Base-by-base conservation (phyloP, 23 tunicate species). In the Diplosoma virens region DNA sequence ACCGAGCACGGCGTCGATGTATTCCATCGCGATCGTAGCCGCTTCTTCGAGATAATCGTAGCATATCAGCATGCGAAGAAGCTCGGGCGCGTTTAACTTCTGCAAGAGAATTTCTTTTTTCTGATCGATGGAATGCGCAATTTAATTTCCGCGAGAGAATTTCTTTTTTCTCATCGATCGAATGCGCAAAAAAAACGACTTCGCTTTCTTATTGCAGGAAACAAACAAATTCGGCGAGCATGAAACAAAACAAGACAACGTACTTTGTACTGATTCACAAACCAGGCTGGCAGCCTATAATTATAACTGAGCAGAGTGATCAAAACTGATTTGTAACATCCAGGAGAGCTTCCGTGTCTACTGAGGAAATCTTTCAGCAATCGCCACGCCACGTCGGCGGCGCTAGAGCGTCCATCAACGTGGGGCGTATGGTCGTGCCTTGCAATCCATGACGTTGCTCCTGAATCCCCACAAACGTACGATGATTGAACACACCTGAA, bases 321-420 rank as follows among this genome's bases (percentile, higher is more conserved):
- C 7, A 87, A 54, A 1, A 80, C 85, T 6, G 86, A 79, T 37
- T 79, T 33, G 71, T 76, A 78, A 25, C 55, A 31, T 31, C 70
- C 83, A 6, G 32, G 23, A 2, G 74, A 47, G 18, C 58, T 32
- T 16, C 78, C 79, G 35, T 74, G 55, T 16, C 24, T 20, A 33
- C 75, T 61, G 58, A 90, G 60, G 41, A 68, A 90, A 20, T 70
- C 78, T 68, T 80, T 68, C 30, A 90, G 61, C 66, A 84, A 37
- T 47, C 87, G 69, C 83, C 88, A 90, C 58, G 97, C 90, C 16
- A 75, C 78, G 37, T 90, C 90, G 33, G 90, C 63, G 33, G 81
- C 82, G 37, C 86, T 79, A 59, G 86, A 79, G 71, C 87, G 78
- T 9, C 74, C 82, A 32, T 81, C 47, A 30, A 69, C 37, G 74